These are phyloP conservation scores for Deilephila porcellus DNA, from an alignment of 2,888 invertebrate genomes.

Conservation along the genomic window DNA sequence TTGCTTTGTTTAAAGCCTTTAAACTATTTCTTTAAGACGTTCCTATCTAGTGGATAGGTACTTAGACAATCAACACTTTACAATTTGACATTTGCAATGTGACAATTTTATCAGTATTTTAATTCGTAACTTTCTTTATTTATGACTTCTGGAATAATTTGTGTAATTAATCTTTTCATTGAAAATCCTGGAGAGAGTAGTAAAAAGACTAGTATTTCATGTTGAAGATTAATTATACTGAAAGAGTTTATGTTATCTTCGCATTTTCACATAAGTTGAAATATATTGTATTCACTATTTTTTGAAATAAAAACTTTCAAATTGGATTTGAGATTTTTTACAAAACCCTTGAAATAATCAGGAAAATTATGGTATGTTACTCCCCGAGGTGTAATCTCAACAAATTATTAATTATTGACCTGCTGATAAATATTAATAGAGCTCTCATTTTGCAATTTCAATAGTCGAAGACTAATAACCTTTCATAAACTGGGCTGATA, in stretches of 20 bases:
- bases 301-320: background rate
- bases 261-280: conserved; percentile 2
- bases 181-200: conserved; percentile 65
- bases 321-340: conserved; percentile 2
- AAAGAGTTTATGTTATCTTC: conserved; percentile 17
- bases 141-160: conserved; percentile 25
- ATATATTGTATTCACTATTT: conserved; percentile 12
- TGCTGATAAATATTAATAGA: too few relatives aligned
- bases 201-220: conserved; percentile 35
- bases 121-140: conserved; percentile 30
- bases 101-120: conserved; percentile 60
- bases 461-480: too few relatives aligned
- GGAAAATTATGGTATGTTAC: too few relatives aligned
- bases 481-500: too few relatives aligned
- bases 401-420: too few relatives aligned
- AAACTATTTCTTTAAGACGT: background rate
- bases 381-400: too few relatives aligned
- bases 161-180: conserved; percentile 34
- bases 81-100: conserved; percentile 33
- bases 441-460: too few relatives aligned
- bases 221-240: conserved; percentile 22
- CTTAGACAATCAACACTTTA: too few relatives aligned
- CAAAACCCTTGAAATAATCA: too few relatives aligned
- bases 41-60: background rate
- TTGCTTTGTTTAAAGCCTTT: conserved; percentile 28